Evolutionary conservation across 2,113 vertebrate species (phyloP).

Genomic region (Hyla sarda): DNA sequence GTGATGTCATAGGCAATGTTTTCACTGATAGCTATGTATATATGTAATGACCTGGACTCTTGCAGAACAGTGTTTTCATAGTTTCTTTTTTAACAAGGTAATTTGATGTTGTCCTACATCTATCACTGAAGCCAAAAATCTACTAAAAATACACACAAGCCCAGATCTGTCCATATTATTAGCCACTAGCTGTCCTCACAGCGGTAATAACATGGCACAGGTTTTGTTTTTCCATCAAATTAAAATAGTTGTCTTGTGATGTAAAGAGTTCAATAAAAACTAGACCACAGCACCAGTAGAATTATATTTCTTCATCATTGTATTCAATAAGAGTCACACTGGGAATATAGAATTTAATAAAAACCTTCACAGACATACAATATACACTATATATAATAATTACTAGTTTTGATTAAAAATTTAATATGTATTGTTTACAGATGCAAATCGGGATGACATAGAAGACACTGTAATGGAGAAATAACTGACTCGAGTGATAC

Average conservation of each 20-base stretch:
- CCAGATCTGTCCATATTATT: slow-evolving; percentile 1
- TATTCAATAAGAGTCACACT: slow-evolving; percentile 6
- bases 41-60: not conserved
- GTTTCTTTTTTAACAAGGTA: not conserved
- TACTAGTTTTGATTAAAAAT: no score
- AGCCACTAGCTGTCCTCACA: not conserved
- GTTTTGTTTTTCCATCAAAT: slow-evolving; percentile 36
- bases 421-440: not conserved
- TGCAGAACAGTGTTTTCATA: not conserved
- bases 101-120: not conserved
- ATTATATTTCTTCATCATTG: not conserved
- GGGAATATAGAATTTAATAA: slow-evolving; percentile 31
- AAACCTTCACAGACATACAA: not conserved
- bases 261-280: not conserved
- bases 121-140: slow-evolving; percentile 5
- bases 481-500: not conserved
- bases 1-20: not conserved
- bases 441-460: not conserved
- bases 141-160: not conserved
- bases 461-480: not conserved
- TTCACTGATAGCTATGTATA: not conserved
- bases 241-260: slow-evolving; percentile 44
- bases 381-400: not conserved
- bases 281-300: not conserved
- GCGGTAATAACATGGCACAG: not conserved